Conservation (phyloP, 2,113 vertebrate species). For the Hylia prasina region DNA sequence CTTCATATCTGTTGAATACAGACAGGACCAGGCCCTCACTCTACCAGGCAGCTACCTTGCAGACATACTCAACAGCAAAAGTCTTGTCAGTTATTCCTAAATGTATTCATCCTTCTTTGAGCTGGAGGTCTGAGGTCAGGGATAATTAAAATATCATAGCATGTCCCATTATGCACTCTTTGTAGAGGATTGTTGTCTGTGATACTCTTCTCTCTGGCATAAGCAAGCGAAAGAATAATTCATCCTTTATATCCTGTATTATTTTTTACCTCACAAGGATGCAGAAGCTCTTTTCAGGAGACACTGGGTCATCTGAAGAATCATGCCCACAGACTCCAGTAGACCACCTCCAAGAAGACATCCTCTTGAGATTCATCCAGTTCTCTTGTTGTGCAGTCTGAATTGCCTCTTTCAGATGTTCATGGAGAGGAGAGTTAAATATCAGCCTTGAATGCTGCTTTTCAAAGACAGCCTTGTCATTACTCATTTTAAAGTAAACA, state of each 20-base stretch:
- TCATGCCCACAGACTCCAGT: background rate
- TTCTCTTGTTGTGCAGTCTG: background rate
- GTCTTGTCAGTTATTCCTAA: background rate
- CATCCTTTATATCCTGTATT: background rate
- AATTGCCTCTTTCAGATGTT: background rate
- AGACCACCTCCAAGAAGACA: background rate
- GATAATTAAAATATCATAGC: background rate
- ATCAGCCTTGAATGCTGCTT: background rate
- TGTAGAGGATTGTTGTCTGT: background rate
- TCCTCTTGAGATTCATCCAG: background rate
- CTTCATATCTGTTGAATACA: accelerated
- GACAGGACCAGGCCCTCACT: background rate
- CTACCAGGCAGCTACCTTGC: background rate
- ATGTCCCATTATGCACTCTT: background rate
- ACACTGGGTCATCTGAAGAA: background rate
- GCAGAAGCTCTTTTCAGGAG: background rate
- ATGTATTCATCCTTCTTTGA: background rate
- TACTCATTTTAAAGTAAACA: slow-evolving; percentile 19
- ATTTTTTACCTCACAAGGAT: background rate
- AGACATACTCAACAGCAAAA: background rate
- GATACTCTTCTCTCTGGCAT: background rate
- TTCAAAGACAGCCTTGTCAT: background rate
- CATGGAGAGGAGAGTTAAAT: background rate
- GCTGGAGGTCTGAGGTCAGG: background rate
- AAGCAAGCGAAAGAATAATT: background rate